Evolutionary conservation across 2,113 vertebrate genomes (phyloP).

Genomic region (Morone chrysops): DNA sequence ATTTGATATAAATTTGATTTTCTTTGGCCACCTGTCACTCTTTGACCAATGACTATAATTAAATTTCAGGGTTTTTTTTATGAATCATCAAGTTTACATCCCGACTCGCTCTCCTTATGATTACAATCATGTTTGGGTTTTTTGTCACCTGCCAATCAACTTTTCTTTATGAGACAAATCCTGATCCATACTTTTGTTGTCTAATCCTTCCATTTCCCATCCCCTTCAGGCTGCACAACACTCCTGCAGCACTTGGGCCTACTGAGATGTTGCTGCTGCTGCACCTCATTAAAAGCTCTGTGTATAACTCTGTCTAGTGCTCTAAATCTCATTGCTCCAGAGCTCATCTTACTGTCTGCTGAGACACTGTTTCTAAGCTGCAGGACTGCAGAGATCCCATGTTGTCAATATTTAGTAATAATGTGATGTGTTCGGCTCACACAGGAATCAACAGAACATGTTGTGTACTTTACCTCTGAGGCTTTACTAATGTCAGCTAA

Average conservation of each 20-base stretch:
- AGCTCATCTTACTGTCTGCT: background rate
- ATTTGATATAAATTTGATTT: background rate
- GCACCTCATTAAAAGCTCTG: background rate
- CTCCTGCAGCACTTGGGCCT: background rate
- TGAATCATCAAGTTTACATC: background rate
- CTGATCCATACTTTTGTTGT: background rate
- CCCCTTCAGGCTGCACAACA: background rate
- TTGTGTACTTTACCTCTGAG: background rate
- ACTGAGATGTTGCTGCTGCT: background rate
- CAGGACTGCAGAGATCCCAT: background rate
- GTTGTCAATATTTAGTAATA: background rate
- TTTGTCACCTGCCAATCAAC: background rate
- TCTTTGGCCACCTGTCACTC: background rate
- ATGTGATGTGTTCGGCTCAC: no score
- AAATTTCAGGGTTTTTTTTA: background rate
- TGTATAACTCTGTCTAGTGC: background rate
- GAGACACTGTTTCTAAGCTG: background rate
- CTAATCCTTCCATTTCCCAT: background rate
- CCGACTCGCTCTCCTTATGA: background rate
- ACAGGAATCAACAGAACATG: background rate
- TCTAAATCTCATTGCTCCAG: background rate
- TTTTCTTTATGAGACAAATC: background rate
- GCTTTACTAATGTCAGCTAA: background rate
- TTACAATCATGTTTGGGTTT: background rate
- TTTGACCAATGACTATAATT: background rate